Percentiles rank a stretch among this genome's conserved stretches.
Evolutionary conservation across 92 coral and sea anemone genomes (phyloP).

Genomic region (Zoanthus sociatus): DNA sequence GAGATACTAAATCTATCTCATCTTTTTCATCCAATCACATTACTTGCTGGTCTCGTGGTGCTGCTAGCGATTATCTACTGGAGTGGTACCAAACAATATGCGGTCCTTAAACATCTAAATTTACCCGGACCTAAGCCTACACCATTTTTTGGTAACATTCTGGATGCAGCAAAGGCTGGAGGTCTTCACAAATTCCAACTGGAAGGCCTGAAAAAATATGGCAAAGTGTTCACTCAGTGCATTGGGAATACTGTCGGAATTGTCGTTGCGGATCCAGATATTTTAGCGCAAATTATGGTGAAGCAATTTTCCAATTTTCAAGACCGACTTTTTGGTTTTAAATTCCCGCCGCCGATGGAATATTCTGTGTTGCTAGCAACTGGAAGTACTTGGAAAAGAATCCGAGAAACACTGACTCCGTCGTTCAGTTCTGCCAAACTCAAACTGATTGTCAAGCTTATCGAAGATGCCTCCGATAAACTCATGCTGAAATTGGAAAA

Average conservation of each 20-base stretch:
- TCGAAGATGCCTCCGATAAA: constrained; percentile 32
- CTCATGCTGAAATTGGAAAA: constrained; percentile 10
- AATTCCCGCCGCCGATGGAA: constrained; percentile 49
- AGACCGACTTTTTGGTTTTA: constrained; percentile 35
- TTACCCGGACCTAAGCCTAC: constrained; percentile 37
- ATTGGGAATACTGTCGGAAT: constrained; percentile 19
- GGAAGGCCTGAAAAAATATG: constrained; percentile 26
- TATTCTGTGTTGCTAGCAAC: constrained; percentile 37
- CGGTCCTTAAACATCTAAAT: constrained; percentile 21
- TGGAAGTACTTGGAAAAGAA: constrained; percentile 38
- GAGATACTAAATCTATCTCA: neutral
- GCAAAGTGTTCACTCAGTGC: constrained; percentile 45
- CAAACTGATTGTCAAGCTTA: constrained; percentile 18
- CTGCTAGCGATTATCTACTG: constrained; percentile 7
- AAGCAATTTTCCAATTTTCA: constrained; percentile 41
- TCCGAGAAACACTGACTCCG: constrained; percentile 30
- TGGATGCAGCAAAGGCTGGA: constrained; percentile 22
- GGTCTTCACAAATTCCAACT: constrained; percentile 39
- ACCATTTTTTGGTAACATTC: constrained; percentile 31
- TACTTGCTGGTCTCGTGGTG: constrained; percentile 13
- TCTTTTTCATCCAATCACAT: constrained; percentile 23
- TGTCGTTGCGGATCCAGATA: constrained; percentile 41
- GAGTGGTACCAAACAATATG: constrained; percentile 41
- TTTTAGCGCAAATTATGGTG: constrained; percentile 32
- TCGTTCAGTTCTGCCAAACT: constrained; percentile 44